Conservation (phyloP, 92 coral and sea anemone species). For the Porites evermanni region DNA sequence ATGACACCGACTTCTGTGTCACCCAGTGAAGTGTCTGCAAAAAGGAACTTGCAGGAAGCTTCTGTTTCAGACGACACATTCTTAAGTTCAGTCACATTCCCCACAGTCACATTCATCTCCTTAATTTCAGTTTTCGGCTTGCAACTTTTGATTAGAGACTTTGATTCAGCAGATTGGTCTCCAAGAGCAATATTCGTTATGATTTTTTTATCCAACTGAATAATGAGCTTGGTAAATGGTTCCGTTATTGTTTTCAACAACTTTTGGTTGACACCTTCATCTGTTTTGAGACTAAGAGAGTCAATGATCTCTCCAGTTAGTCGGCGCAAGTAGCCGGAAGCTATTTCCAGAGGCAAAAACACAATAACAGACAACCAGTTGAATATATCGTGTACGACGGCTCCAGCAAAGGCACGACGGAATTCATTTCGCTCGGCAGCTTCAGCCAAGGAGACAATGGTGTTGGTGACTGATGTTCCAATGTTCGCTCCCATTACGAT, state of each 20-base stretch:
- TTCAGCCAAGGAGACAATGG: slow-evolving; percentile 96
- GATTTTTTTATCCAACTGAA: slow-evolving; percentile 87
- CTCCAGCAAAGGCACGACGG: slow-evolving; percentile 99
- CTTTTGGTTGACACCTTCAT: slow-evolving; percentile 75
- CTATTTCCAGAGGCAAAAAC: slow-evolving; percentile 89
- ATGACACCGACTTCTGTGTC: slow-evolving; percentile 90
- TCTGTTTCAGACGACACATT: too few relatives aligned
- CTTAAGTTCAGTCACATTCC: too few relatives aligned
- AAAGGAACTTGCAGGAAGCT: slow-evolving; percentile 84
- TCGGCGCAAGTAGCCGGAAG: slow-evolving; percentile 66
- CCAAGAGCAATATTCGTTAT: slow-evolving; percentile 83
- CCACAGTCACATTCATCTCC: too few relatives aligned
- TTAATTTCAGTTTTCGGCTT: too few relatives aligned
- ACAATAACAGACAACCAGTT: slow-evolving; percentile 95
- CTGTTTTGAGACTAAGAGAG: slow-evolving; percentile 45
- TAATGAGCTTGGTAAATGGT: slow-evolving; percentile 87
- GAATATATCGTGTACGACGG: slow-evolving; percentile 94
- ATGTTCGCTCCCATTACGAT: slow-evolving; percentile 99
- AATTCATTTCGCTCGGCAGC: slow-evolving; percentile 93
- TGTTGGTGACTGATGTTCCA: slow-evolving; percentile 98
- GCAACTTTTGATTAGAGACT: slow-evolving; percentile 81
- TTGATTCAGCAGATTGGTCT: slow-evolving; percentile 39
- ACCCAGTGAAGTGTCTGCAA: slow-evolving; percentile 72
- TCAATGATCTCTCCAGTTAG: slow-evolving; percentile 70
- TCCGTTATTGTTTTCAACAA: slow-evolving; percentile 82